These are phyloP conservation scores for Rhogogaster chlorosoma DNA, from an alignment of 2,888 invertebrate genomes.

Conservation along the genomic window DNA sequence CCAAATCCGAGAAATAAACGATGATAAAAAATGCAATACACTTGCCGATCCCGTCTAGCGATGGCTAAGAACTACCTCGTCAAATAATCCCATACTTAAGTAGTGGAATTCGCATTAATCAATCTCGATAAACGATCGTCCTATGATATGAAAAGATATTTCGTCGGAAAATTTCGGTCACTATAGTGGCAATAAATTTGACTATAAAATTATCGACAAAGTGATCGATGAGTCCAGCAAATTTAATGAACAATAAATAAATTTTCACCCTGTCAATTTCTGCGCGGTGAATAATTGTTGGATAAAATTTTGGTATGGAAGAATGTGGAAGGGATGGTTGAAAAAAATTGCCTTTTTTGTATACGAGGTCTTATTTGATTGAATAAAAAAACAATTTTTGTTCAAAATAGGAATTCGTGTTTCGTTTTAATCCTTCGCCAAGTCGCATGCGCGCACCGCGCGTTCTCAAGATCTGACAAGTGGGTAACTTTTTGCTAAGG, in stretches of 20 bases:
- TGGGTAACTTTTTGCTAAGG: constrained; percentile 61
- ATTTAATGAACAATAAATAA: not conserved
- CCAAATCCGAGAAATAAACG: constrained; percentile 54
- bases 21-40: constrained; percentile 46
- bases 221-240: not conserved
- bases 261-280: not conserved
- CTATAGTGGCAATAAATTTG: not conserved
- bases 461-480: constrained; percentile 59
- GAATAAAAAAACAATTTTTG: not conserved
- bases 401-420: constrained; percentile 32
- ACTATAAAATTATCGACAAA: not conserved
- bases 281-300: not conserved
- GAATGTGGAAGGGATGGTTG: not conserved
- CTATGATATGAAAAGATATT: not conserved
- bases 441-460: not conserved
- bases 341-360: not conserved
- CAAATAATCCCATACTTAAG: not conserved
- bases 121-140: not conserved
- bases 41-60: constrained; percentile 23
- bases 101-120: not conserved
- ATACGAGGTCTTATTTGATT: not conserved
- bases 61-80: constrained; percentile 27
- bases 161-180: not conserved
- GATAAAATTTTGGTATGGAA: not conserved
- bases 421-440: constrained; percentile 16